A percentile compares a stretch with the other conserved stretches of the same genome.
These are phyloP conservation scores for Heterodera carotae DNA, from an alignment of 1,140 invertebrate genomes.

Conservation along the genomic window DNA sequence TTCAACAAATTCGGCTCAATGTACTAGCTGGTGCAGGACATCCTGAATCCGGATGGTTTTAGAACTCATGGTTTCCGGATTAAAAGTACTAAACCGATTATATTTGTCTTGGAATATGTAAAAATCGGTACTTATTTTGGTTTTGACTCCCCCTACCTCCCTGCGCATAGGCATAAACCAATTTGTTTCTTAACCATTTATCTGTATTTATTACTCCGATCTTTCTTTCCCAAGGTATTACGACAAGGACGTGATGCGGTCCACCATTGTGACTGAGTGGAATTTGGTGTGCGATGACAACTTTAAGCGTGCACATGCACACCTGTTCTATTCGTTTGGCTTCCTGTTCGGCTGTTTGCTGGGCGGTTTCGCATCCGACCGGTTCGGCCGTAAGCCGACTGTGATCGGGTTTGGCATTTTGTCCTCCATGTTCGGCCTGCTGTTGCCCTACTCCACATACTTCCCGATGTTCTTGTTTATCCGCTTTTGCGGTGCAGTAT, in stretches of 20 bases:
- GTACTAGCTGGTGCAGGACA: too few relatives aligned
- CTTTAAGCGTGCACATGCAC: constrained; percentile 63
- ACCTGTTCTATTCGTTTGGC: constrained; percentile 63
- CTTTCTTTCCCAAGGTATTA: not conserved
- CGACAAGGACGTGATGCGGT: constrained; percentile 54
- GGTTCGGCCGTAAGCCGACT: constrained; percentile 38
- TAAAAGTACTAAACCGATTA: too few relatives aligned
- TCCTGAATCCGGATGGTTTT: too few relatives aligned
- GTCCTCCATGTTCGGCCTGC: constrained; percentile 61
- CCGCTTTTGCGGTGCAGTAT: constrained; percentile 63
- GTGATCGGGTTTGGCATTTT: constrained; percentile 64
- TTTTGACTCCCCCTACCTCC: too few relatives aligned
- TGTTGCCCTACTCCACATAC: constrained; percentile 63
- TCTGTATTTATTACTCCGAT: not conserved
- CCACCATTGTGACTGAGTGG: constrained; percentile 65
- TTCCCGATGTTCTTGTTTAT: constrained; percentile 65
- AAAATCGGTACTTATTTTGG: too few relatives aligned
- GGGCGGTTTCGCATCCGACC: constrained; percentile 61
- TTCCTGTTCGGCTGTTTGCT: constrained; percentile 62
- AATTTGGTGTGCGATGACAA: constrained; percentile 64
- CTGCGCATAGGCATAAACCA: too few relatives aligned
- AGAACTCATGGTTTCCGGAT: too few relatives aligned
- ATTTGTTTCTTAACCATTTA: constrained; percentile 27
- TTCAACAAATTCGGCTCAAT: too few relatives aligned
- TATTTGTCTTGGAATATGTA: too few relatives aligned